Percentiles rank a stretch among this genome's conserved stretches.
Conservation (phyloP, 1,140 invertebrate genomes). For the Drosophila biarmipes region DNA sequence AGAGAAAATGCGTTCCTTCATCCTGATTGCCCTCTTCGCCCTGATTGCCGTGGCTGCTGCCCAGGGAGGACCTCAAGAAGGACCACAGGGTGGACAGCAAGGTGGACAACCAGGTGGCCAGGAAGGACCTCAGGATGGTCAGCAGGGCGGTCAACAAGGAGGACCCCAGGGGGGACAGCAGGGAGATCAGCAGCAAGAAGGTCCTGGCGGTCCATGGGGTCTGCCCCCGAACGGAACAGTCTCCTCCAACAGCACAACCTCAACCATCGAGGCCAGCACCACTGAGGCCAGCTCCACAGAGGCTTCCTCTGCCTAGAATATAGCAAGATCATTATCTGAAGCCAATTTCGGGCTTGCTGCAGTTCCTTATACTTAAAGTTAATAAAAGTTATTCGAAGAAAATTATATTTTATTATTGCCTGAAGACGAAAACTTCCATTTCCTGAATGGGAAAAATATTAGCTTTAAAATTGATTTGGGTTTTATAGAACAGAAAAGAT, state of each 20-base stretch:
- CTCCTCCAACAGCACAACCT: neutral
- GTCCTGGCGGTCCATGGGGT: neutral
- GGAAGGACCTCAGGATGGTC: neutral
- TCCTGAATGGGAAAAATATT: too few relatives aligned
- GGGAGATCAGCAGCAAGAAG: neutral
- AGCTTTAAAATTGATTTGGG: too few relatives aligned
- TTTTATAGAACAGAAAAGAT: too few relatives aligned
- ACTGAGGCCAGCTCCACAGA: constrained; percentile 3
- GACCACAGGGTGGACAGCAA: neutral
- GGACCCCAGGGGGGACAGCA: constrained; percentile 13
- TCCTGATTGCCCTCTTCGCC: constrained; percentile 31
- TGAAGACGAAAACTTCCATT: too few relatives aligned
- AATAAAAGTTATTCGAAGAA: neutral
- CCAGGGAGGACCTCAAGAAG: neutral
- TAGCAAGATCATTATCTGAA: neutral
- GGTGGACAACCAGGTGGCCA: neutral
- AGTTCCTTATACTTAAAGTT: neutral
- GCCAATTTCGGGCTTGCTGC: neutral
- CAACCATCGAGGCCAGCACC: neutral
- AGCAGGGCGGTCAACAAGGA: constrained; percentile 1
- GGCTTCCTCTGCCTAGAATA: neutral
- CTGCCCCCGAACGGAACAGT: constrained; percentile 16
- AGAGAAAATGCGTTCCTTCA: constrained; percentile 34
- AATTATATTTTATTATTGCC: too few relatives aligned
- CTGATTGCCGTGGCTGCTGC: constrained; percentile 24